These are phyloP conservation scores for Hypolimnas misippus DNA, from an alignment of 2,888 invertebrate species.

Conservation along the genomic window DNA sequence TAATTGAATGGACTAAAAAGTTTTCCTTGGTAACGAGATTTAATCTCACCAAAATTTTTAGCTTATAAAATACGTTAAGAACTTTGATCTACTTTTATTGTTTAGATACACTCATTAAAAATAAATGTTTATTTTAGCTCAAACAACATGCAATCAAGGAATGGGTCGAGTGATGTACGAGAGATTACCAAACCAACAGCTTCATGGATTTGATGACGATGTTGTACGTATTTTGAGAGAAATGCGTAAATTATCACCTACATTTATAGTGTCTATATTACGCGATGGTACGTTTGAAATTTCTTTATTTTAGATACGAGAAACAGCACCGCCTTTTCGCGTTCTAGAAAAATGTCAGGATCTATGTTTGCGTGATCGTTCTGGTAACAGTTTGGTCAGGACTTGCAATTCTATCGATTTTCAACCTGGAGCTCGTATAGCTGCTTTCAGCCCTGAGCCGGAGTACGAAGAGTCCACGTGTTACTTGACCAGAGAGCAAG, in stretches of 20 bases:
- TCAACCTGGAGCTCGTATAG: slow-evolving; percentile 93
- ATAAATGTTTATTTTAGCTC: slow-evolving; percentile 84
- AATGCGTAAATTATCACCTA: neutral
- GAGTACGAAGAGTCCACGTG: slow-evolving; percentile 96
- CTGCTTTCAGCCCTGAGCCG: slow-evolving; percentile 91
- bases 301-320: slow-evolving; percentile 83
- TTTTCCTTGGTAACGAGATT: too few relatives aligned
- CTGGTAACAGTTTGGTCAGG: slow-evolving; percentile 91
- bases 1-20: too few relatives aligned
- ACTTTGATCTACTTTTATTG: too few relatives aligned
- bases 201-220: slow-evolving; percentile 95
- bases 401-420: slow-evolving; percentile 96
- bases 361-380: slow-evolving; percentile 92
- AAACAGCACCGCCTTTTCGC: slow-evolving; percentile 92
- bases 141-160: slow-evolving; percentile 96
- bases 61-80: too few relatives aligned
- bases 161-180: slow-evolving; percentile 95
- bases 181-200: slow-evolving; percentile 93
- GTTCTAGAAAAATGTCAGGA: slow-evolving; percentile 95
- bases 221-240: slow-evolving; percentile 83
- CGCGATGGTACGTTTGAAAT: neutral
- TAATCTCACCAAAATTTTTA: too few relatives aligned
- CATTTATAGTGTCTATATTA: neutral
- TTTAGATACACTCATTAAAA: too few relatives aligned
- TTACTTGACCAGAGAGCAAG: slow-evolving; percentile 93